Evolutionary conservation across 2,888 invertebrate genomes (phyloP).

Genomic region (Cephus rjabovi): DNA sequence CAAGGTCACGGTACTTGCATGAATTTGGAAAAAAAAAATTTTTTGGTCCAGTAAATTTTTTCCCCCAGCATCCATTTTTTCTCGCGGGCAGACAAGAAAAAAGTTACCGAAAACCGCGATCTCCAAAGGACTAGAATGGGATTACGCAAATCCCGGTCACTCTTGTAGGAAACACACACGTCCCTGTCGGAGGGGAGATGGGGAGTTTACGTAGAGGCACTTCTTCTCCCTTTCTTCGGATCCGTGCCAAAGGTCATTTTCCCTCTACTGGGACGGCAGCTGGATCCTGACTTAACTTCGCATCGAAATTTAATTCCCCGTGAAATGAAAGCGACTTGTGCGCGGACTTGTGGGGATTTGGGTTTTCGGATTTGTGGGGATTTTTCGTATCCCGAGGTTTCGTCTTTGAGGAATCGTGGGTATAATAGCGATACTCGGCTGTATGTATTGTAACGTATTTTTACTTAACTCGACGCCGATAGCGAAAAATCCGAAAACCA

Average conservation of each 20-base stretch:
- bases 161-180: constrained; percentile 50
- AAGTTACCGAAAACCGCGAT: neutral
- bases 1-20: neutral
- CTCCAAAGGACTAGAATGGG: constrained; percentile 37
- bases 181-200: constrained; percentile 31
- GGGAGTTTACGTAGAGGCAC: neutral
- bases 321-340: constrained; percentile 61
- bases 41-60: neutral
- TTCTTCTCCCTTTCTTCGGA: constrained; percentile 28
- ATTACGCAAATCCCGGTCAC: constrained; percentile 64
- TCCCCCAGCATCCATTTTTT: neutral
- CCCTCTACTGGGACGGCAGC: constrained; percentile 48
- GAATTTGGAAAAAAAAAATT: neutral
- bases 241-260: constrained; percentile 51
- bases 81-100: neutral
- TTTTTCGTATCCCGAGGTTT: constrained; percentile 24
- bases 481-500: no score
- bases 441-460: neutral
- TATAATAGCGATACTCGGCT: neutral
- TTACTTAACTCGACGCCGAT: no score
- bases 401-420: neutral
- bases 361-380: constrained; percentile 54
- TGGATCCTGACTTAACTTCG: constrained; percentile 53
- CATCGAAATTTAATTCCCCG: constrained; percentile 63
- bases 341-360: constrained; percentile 56